phyloP scores from a whole-genome alignment of 2,888 invertebrate species.

The Lymantria monacha region DNA sequence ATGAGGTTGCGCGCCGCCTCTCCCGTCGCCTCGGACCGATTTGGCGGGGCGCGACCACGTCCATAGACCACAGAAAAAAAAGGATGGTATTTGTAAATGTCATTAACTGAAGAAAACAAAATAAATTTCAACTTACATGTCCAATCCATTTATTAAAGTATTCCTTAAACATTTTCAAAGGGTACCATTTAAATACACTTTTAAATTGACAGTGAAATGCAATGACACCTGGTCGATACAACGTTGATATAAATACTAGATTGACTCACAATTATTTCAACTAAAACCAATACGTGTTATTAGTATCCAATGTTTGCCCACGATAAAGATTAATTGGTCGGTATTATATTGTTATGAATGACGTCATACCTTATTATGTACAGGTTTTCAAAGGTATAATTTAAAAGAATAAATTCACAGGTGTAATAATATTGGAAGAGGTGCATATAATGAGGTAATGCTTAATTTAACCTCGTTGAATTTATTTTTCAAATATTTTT shows the following conservation, averaged over 20 bases:
- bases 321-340: conserved; percentile 9
- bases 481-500: no score
- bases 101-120: no score
- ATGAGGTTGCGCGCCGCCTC: no score
- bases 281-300: conserved; percentile 13
- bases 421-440: not conserved
- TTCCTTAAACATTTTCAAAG: conserved; percentile 24
- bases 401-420: not conserved
- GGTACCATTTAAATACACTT: conserved; percentile 4
- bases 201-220: not conserved
- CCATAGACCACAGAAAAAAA: no score
- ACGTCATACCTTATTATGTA: conserved; percentile 2
- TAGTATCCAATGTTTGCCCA: conserved; percentile 5
- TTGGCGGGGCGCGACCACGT: no score
- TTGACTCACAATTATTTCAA: conserved; percentile 17
- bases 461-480: no score
- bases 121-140: conserved; percentile 13
- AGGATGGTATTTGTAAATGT: no score
- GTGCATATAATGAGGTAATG: not conserved
- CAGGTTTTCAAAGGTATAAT: not conserved
- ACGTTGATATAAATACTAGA: conserved; percentile 12
- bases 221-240: conserved; percentile 2
- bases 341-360: not conserved
- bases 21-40: no score
- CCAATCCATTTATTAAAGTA: conserved; percentile 18